Evolutionary conservation across 1,140 invertebrate species (phyloP).

Genomic region (Caenorhabditis inopinata): DNA sequence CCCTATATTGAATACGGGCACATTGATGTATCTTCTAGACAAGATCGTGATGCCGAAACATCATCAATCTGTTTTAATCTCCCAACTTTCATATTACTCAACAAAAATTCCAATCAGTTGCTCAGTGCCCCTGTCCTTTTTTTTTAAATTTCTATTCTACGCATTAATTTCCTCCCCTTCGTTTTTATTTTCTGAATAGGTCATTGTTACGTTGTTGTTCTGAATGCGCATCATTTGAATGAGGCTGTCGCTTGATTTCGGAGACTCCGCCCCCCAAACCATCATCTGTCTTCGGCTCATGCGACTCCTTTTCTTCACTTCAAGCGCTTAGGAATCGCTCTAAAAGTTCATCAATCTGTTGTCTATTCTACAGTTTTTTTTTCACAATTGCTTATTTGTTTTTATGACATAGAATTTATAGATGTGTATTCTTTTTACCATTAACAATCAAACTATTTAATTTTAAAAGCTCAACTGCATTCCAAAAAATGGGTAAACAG

Average conservation of each 20-base stretch:
- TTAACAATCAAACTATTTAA: too few species aligned
- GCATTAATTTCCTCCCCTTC: neutral
- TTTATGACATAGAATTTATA: neutral
- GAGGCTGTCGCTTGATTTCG: neutral
- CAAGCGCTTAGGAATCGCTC: slow-evolving; percentile 13
- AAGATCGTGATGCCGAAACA: neutral
- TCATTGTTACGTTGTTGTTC: slow-evolving; percentile 32
- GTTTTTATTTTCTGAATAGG: slow-evolving; percentile 8
- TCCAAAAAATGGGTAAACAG: too few species aligned
- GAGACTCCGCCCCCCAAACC: neutral
- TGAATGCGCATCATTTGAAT: slow-evolving; percentile 8
- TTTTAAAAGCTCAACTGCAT: too few species aligned
- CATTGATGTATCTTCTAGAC: neutral
- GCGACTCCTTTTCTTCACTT: neutral
- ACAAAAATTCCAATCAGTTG: neutral
- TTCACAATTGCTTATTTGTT: neutral
- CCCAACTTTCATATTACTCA: neutral
- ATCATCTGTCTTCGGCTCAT: neutral
- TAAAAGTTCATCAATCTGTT: slow-evolving; percentile 3
- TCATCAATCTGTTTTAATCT: neutral
- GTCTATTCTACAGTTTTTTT: neutral
- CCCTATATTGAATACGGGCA: neutral
- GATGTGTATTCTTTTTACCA: neutral
- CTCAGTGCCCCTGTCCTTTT: neutral
- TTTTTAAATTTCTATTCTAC: slow-evolving; percentile 1